phyloP scores from a whole-genome alignment of 2,888 invertebrate species.

The Ichneumon xanthorius region DNA sequence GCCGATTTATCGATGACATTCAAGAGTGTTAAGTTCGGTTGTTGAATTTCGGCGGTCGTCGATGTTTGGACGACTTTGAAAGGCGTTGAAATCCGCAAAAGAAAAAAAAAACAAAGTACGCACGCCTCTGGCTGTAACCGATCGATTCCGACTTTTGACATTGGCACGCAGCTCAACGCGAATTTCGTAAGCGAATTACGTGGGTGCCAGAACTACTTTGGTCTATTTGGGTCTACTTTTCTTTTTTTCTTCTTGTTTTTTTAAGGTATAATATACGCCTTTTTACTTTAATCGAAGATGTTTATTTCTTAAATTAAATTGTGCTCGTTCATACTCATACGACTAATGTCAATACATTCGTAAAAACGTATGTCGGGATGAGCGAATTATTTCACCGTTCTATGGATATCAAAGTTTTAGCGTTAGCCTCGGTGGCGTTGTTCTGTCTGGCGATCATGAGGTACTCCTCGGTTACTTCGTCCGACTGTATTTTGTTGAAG shows the following conservation, averaged over 20 bases:
- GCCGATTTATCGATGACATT: constrained; percentile 28
- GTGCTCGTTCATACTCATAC: constrained; percentile 68
- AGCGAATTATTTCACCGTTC: constrained; percentile 72
- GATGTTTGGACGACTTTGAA: constrained; percentile 59
- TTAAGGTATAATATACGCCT: not conserved
- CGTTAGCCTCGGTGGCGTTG: constrained; percentile 80
- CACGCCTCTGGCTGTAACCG: not conserved
- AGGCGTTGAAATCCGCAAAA: constrained; percentile 58
- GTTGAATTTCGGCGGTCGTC: constrained; percentile 61
- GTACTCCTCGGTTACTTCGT: constrained; percentile 82
- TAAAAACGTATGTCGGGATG: constrained; percentile 52
- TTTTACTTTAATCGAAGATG: constrained; percentile 55
- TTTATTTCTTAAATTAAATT: constrained; percentile 73
- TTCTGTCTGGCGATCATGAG: constrained; percentile 79
- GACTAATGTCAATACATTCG: constrained; percentile 41
- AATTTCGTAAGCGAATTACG: not conserved
- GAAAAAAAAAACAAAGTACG: constrained; percentile 50
- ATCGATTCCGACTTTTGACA: not conserved
- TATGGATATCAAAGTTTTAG: constrained; percentile 75
- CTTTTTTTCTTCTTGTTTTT: constrained; percentile 46
- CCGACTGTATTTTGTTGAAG: constrained; percentile 80
- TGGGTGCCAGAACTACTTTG: not conserved
- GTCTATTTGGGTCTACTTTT: not conserved
- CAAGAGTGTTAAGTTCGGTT: constrained; percentile 46
- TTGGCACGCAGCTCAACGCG: not conserved